Percentiles rank a stretch among this genome's conserved stretches.
These are phyloP conservation scores for Euphonia xanthogaster DNA, from an alignment of 2,797 vertebrate species.

Conservation along the genomic window DNA sequence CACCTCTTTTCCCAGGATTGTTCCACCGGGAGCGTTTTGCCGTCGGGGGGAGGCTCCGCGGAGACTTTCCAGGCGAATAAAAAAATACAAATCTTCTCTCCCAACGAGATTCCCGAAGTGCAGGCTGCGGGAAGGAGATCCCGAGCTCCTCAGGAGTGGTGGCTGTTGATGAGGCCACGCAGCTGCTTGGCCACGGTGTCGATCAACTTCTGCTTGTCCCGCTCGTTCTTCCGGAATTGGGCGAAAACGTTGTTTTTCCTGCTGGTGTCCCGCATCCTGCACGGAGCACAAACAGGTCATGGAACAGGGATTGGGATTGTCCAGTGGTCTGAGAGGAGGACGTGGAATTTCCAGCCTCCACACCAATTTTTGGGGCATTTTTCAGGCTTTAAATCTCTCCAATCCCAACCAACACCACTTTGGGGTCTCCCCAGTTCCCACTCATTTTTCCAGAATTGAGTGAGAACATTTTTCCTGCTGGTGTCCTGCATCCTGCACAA, in stretches of 20 bases:
- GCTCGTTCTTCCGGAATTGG: slow-evolving; percentile 92
- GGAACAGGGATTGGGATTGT: fast-evolving
- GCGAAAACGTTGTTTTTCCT: slow-evolving; percentile 94
- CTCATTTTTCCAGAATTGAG: fast-evolving
- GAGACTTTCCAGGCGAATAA: slow-evolving; percentile 64
- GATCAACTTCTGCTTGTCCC: slow-evolving; percentile 94
- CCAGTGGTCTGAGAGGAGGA: fast-evolving
- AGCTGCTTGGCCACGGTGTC: slow-evolving; percentile 94
- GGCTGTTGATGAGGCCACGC: slow-evolving; percentile 88
- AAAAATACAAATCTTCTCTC: slow-evolving; percentile 75
- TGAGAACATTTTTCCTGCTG: fast-evolving
- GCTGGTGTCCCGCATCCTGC: slow-evolving; percentile 93
- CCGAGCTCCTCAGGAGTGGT: slow-evolving; percentile 79
- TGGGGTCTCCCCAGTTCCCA: fast-evolving
- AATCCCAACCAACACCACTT: fast-evolving
- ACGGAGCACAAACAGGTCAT: neutral
- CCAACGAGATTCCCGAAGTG: slow-evolving; percentile 50
- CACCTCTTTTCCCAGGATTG: neutral
- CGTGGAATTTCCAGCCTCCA: fast-evolving
- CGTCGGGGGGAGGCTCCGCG: neutral
- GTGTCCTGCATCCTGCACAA: neutral
- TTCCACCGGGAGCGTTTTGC: neutral
- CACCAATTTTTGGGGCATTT: neutral
- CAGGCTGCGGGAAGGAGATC: neutral
- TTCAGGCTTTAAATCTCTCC: neutral